phyloP scores from a whole-genome alignment of 2,888 invertebrate genomes.

The Watsonalla binaria region DNA sequence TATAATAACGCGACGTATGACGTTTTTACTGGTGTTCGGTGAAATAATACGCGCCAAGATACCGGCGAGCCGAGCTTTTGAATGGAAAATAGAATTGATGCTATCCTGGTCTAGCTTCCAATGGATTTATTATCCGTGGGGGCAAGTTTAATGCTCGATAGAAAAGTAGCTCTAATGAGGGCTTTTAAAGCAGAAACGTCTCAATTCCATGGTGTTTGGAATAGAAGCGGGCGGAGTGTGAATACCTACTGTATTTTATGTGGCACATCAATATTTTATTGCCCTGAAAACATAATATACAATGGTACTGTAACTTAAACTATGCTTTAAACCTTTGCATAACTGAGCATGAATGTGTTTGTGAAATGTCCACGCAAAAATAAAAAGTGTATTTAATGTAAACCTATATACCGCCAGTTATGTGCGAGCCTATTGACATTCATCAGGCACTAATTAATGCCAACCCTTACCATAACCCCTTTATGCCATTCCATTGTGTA shows the following conservation, averaged over 20 bases:
- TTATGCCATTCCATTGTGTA: no score
- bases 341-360: no score
- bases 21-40: constrained; percentile 29
- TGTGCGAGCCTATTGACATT: no score
- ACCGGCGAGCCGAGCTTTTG: constrained; percentile 5
- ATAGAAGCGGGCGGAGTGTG: background rate
- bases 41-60: constrained; percentile 5
- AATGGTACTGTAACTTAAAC: background rate
- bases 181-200: constrained; percentile 1
- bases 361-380: no score
- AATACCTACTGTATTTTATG: background rate
- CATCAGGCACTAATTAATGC: no score
- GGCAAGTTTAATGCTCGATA: background rate
- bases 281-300: background rate
- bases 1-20: constrained; percentile 37
- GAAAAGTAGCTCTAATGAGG: constrained; percentile 8
- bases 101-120: constrained; percentile 1
- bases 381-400: no score
- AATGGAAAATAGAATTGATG: constrained; percentile 8
- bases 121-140: constrained; percentile 7
- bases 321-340: no score
- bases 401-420: no score
- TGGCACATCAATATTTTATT: background rate
- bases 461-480: no score
- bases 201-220: background rate